Conservation (phyloP, 2,888 invertebrate species). For the Germaria angustata region DNA sequence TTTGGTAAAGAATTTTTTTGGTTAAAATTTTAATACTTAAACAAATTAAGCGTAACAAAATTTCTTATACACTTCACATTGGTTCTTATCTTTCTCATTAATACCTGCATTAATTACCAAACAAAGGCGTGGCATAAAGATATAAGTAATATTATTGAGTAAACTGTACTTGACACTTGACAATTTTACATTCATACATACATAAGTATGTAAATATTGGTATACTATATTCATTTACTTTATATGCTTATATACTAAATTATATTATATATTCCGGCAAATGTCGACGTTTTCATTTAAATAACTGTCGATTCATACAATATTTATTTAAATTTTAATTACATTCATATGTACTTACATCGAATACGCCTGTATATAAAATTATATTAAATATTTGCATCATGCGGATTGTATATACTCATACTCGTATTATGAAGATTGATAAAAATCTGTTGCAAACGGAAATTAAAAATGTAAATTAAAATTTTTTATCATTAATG, state of each 20-base stretch:
- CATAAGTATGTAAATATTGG: too few relatives aligned
- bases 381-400: background rate
- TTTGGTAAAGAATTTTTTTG: too few relatives aligned
- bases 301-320: background rate
- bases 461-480: constrained; percentile 65
- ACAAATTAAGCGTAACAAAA: too few relatives aligned
- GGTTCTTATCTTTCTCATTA: too few relatives aligned
- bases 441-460: constrained; percentile 44
- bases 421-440: background rate
- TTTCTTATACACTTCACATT: too few relatives aligned
- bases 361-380: too few relatives aligned
- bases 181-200: too few relatives aligned
- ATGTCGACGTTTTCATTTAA: constrained; percentile 27
- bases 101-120: constrained; percentile 10
- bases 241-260: background rate
- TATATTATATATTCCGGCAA: background rate
- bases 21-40: too few relatives aligned
- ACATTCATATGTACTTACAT: background rate
- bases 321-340: constrained; percentile 33
- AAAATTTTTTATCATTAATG: constrained; percentile 54
- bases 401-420: background rate
- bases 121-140: constrained; percentile 42
- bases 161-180: constrained; percentile 27
- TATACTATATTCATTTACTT: background rate
- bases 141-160: background rate